Base-by-base conservation (phyloP, 2,113 vertebrate species). In the Porphyrio hochstetteri region DNA sequence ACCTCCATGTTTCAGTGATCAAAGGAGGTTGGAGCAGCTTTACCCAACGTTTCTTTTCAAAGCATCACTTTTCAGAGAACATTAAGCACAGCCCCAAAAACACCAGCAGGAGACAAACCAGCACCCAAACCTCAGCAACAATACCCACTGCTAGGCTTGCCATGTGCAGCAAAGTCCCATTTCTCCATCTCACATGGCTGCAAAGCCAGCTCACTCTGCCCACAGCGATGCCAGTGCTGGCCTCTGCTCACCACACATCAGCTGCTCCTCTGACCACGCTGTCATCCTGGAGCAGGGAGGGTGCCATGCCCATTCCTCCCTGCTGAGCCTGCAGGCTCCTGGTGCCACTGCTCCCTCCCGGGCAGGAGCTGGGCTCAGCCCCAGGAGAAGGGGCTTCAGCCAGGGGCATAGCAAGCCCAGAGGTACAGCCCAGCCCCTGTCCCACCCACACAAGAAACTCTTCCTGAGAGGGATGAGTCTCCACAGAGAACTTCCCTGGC, bases 351-450 rank as follows among this genome's bases (percentile, higher is more conserved):
- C 46, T 36, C 11, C 36, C 16, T 23, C 65, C 6, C 1, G 8
- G 33, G 56, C 52, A 59, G 40, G 55, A 35, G 35, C 27, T 21
- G 27, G 29, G 23, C 35, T 20, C 10, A 57, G 16, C 52, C 57
- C 31, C 33, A 9, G 75, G 15, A 20, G 3, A n/a, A 59, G 18
- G 52, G 11, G 13, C 8, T 57, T 11, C 31, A 35, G 57, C 29
- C 0, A 0, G 20, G 46, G 25, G 55, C 2, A 4, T 44, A 27
- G 48, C 1, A 1, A 55, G n/a, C n/a, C 60, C 9, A 1, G 35
- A 23, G 4, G 8, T 5, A 12, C 59, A 40, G 70, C 59, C 52
- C 3, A 0, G 53, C 31, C 13, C 48, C 48, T 48, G 48, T 52
- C 53, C 20, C 59, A 3, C 36, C 33, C n/a, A 0, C 3, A 2